Evolutionary conservation across 2,797 vertebrate genomes (phyloP).

Genomic region (Lophius americanus): DNA sequence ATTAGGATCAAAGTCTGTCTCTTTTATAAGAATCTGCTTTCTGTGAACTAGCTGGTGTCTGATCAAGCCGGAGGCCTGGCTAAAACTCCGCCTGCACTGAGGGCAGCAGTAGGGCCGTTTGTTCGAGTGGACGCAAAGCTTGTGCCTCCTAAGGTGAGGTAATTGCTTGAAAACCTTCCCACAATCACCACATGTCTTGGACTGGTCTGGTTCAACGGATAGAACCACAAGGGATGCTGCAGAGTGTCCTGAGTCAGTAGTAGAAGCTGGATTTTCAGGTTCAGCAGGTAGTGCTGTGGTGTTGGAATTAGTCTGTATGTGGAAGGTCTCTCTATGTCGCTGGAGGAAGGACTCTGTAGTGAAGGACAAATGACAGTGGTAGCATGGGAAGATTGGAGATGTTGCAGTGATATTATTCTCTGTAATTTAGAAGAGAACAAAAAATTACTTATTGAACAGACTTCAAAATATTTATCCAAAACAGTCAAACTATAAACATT

Average conservation of each 20-base stretch:
- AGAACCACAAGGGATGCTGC: slow-evolving; percentile 16
- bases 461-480: too few species aligned
- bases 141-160: slow-evolving; percentile 80
- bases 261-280: slow-evolving; percentile 9
- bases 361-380: slow-evolving; percentile 77
- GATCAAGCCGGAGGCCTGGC: slow-evolving; percentile 79
- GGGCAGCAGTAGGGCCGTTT: slow-evolving; percentile 82
- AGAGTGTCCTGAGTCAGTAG: background rate
- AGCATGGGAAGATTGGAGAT: slow-evolving; percentile 69
- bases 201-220: slow-evolving; percentile 25
- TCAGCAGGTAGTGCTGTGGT: slow-evolving; percentile 22
- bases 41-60: slow-evolving; percentile 80
- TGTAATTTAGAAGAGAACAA: slow-evolving; percentile 32
- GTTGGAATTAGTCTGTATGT: slow-evolving; percentile 41
- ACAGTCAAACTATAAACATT: too few species aligned
- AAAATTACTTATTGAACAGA: background rate
- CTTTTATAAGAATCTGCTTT: slow-evolving; percentile 27
- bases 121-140: slow-evolving; percentile 81
- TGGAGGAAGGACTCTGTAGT: slow-evolving; percentile 79
- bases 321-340: slow-evolving; percentile 70
- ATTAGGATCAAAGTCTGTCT: background rate
- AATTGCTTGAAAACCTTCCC: slow-evolving; percentile 78
- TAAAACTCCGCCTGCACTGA: slow-evolving; percentile 80
- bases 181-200: slow-evolving; percentile 72
- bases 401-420: slow-evolving; percentile 41